These are phyloP conservation scores for Brachyptera risi DNA, from an alignment of 2,888 invertebrate genomes.

Conservation along the genomic window DNA sequence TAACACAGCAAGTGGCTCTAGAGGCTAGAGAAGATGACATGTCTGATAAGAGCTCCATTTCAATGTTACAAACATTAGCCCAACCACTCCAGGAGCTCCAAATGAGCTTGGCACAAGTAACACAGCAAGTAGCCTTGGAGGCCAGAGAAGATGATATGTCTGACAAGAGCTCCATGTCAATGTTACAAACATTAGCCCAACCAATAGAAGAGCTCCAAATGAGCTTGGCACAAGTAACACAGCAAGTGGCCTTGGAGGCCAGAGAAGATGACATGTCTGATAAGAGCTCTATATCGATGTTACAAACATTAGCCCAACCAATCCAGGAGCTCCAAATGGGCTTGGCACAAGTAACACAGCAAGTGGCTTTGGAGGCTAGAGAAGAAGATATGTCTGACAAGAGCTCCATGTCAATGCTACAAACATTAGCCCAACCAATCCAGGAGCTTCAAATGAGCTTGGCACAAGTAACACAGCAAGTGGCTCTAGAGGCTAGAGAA, in stretches of 20 bases:
- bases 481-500: constrained; percentile 21
- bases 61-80: constrained; percentile 39
- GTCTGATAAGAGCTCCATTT: constrained; percentile 30
- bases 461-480: constrained; percentile 27
- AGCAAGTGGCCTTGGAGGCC: constrained; percentile 37
- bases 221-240: constrained; percentile 35
- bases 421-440: constrained; percentile 35
- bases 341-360: constrained; percentile 39
- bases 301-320: constrained; percentile 42
- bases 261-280: constrained; percentile 36
- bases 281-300: constrained; percentile 40
- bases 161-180: background rate
- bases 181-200: constrained; percentile 23
- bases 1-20: constrained; percentile 19
- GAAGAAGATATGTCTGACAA: constrained; percentile 25
- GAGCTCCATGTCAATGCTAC: constrained; percentile 17
- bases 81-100: constrained; percentile 40
- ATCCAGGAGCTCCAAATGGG: constrained; percentile 46
- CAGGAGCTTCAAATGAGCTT: constrained; percentile 37
- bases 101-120: constrained; percentile 33
- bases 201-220: constrained; percentile 28
- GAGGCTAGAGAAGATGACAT: constrained; percentile 24
- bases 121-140: constrained; percentile 26
- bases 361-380: constrained; percentile 45
- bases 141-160: constrained; percentile 18